Base-by-base conservation (phyloP, 1,140 invertebrate species). In the Asobara japonica region DNA sequence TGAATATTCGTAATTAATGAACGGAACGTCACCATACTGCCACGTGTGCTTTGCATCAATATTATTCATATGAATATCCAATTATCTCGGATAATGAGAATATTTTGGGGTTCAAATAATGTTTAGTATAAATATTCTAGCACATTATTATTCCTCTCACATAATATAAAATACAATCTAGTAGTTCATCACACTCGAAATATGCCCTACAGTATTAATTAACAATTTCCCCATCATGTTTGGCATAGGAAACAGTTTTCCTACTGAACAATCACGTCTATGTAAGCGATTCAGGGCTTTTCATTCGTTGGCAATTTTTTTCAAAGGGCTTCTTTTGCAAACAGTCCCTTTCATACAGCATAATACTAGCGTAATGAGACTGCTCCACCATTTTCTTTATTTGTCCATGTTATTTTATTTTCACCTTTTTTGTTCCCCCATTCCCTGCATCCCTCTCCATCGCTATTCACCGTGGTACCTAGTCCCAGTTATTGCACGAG, bases 361-460 rank as follows among this genome's bases (percentile, higher is more conserved):
- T 45, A 45, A 45, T 45, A 18, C 41, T 6, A 13, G 41, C 41
- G n/a, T 45, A 45, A 45, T 45, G 41, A 45, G 41, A 45, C 41
- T 13, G 7, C 41, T 45, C n/a, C 38, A 51, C 33, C 10, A n/a
- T 51, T 27, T 51, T 51, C 48, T 68, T 68, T 29, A 16, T 60
- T 60, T 60, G 20, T 29, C 1, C 25, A 25, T 60, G 0, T 51
- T 60, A 29, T 27, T 27, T 60, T 60, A 60, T 60, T 27, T 60
- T 22, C 27, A 20, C 11, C 25, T 27, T 60, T 60, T 60, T 48
- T 48, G 10, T 33, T 45, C 20, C n/a, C n/a, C 27, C 27, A 27
- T 60, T 60, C 25, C 51, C 51, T 60, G 13, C n/a, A 45, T 45
- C 41, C 41, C n/a, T 22, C 27, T 60, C n/a, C 51, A 25, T 60